Base-by-base conservation (phyloP, 2,888 invertebrate genomes). In the Hecatera dysodea region DNA sequence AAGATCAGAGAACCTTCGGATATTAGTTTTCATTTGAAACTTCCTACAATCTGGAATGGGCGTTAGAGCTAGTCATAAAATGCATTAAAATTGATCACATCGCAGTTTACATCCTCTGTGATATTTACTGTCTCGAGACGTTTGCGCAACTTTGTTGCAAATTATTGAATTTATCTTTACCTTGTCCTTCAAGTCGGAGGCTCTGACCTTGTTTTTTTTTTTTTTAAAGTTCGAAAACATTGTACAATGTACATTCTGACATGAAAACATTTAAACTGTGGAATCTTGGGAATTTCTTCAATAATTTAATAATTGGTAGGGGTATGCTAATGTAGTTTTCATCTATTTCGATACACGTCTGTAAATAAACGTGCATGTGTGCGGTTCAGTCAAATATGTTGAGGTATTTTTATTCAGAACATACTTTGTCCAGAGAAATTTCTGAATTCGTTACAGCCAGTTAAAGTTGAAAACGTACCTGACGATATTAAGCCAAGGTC, bases 251-350 rank as follows among this genome's bases (percentile, higher is more conserved):
- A 69, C 63, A 64, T 81, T 69, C 36, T 81, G 48, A 53, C 67
- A 67, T 63, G 64, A 57, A 46, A 77, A 61, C 50, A 59, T 29
- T 44, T 55, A n/a, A 50, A 67, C 39, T 57, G 39, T 39, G 65
- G 63, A 72, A 69, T 72, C 42, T 64, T n/a, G 62, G 66, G 46
- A 61, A 84, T 79, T 84, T 68, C 44, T 29, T 57, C 19, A 66
- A 48, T 65, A 66, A 80, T 68, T 71, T 63, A 64, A 61, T 77
- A 71, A 81, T 73, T 70, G n/a, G 39, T 36, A 48, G 27, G 24
- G 42, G 27, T 66, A 66, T 52, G 57, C 33, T 55, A 52, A 67
- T 66, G 22, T 66, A 60, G 27, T 63, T 67, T 81, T 62, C 63
- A 66, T 66, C 29, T 61, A 77, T 81, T 81, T 64, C 48, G 12